A percentile compares a stretch with the other conserved stretches of the same genome.
phyloP scores from a whole-genome alignment of 1,140 invertebrate species.

The Dinothrombium tinctorium region DNA sequence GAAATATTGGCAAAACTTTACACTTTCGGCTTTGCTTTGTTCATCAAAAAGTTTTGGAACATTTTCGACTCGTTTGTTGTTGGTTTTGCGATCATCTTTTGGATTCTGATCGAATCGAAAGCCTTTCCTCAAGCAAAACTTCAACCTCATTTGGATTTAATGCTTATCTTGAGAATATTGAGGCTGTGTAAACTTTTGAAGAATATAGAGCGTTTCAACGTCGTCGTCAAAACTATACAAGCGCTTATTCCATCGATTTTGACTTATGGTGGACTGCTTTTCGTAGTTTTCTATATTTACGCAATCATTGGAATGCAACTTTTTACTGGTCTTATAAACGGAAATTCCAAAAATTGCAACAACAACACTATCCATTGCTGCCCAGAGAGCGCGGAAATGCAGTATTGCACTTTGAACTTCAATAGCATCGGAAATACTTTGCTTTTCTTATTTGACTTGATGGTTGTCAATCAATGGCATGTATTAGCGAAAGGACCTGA shows the following conservation, averaged over 20 bases:
- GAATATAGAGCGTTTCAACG: conserved; percentile 25
- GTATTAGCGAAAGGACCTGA: conserved; percentile 10
- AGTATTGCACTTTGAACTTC: conserved; percentile 31
- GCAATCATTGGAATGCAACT: conserved; percentile 31
- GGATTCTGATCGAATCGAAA: neutral
- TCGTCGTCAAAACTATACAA: conserved; percentile 26
- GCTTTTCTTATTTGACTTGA: conserved; percentile 28
- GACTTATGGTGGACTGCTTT: conserved; percentile 27
- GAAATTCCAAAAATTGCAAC: conserved; percentile 18
- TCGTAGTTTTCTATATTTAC: conserved; percentile 29
- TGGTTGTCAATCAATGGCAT: conserved; percentile 33
- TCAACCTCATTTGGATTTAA: conserved; percentile 19
- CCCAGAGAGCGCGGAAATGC: conserved; percentile 13
- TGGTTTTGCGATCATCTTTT: conserved; percentile 22
- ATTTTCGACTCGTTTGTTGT: conserved; percentile 29
- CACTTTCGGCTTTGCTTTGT: conserved; percentile 22
- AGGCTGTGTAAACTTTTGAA: conserved; percentile 27
- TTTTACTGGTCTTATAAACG: conserved; percentile 22
- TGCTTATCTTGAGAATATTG: conserved; percentile 26
- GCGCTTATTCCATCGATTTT: conserved; percentile 27
- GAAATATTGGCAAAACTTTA: conserved; percentile 29
- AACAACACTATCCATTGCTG: neutral
- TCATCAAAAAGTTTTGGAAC: conserved; percentile 27
- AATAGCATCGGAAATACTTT: conserved; percentile 25
- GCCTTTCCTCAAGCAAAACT: neutral